Evolutionary conservation across 2,113 vertebrate genomes (phyloP).

Genomic region (Sciurus niger): DNA sequence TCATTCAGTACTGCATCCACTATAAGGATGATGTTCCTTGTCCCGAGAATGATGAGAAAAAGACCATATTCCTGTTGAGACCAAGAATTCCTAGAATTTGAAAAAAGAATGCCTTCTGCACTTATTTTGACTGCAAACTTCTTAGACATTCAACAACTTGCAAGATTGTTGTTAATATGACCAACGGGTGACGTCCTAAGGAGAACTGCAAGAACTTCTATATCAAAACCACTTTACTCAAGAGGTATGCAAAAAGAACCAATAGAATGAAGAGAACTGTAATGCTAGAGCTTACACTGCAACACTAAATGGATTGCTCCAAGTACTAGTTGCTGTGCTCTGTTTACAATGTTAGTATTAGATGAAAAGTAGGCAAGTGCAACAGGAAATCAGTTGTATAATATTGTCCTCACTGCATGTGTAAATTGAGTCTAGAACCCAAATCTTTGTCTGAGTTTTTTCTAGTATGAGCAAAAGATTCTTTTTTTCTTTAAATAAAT

Average conservation of each 20-base stretch:
- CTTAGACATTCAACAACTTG: conserved; percentile 99
- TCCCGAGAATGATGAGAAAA: conserved; percentile 99
- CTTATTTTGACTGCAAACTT: conserved; percentile 99
- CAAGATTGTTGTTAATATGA: conserved; percentile 99
- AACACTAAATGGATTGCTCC: conserved; percentile 94
- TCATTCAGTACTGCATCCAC: conserved; percentile 99
- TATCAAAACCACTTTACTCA: conserved; percentile 99
- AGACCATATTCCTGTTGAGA: conserved; percentile 99
- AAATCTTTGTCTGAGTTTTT: conserved; percentile 85
- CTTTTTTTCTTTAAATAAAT: conserved; percentile 88
- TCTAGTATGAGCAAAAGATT: conserved; percentile 87
- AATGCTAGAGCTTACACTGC: conserved; percentile 89
- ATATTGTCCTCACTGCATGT: conserved; percentile 91
- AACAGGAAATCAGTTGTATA: conserved; percentile 91
- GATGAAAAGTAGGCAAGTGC: conserved; percentile 95
- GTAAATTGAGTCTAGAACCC: conserved; percentile 87
- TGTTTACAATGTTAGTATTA: conserved; percentile 99
- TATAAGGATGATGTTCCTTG: conserved; percentile 99
- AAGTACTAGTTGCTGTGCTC: conserved; percentile 97
- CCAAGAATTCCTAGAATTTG: conserved; percentile 99
- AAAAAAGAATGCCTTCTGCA: conserved; percentile 99
- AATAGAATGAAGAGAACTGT: conserved; percentile 99
- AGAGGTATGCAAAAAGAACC: conserved; percentile 99
- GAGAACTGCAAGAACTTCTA: conserved; percentile 99
- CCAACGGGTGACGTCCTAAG: conserved; percentile 99